Evolutionary conservation across 2,888 invertebrate species (phyloP), one percentile per base, ranked within the genome.

Genomic region (Lycia hirtaria): DNA sequence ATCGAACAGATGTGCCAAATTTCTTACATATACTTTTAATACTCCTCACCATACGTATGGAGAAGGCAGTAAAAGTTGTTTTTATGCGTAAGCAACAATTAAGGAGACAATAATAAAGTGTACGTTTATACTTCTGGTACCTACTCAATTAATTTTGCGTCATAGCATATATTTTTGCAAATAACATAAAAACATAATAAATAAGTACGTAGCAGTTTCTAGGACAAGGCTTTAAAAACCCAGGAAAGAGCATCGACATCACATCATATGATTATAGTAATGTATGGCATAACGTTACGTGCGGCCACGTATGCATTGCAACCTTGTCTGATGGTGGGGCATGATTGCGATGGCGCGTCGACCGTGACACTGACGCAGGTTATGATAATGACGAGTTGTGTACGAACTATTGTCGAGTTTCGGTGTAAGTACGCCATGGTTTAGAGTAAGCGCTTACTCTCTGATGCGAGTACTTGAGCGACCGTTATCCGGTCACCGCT

Each of bases 401-500:
- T 75, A 71, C 72, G 65, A 67, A 73, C 73, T 73, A 72, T 69
- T 73, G 73, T 73, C 60, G 68, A 69, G 78, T 75, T 83, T 82
- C 71, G 76, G 75, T 67, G 73, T 71, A 73, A 77, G 80, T 76
- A 73, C 76, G 69, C 60, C 55, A 56, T 63, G 62, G 69, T 67
- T 67, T 68, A 72, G 68, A 75, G 74, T 63, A 65, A 65, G 69
- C 66, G 71, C 67, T 67, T 79, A 82, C 84, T 83, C 85, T 87
- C 78, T 60, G 73, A 78, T 78, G 76, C 74, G 78, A 76, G 83
- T 84, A 85, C 81, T 78, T 80, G 72, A 45, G 68, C 60, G 80
- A 88, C 90, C 89, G 90, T 89, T 89, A 89, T 78, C 75, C 86
- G 83, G 87, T 87, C 87, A 85, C 87, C 87, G 88, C 88, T 87